phyloP scores from a whole-genome alignment of 2,888 invertebrate species.

The Euzophera pinguis region DNA sequence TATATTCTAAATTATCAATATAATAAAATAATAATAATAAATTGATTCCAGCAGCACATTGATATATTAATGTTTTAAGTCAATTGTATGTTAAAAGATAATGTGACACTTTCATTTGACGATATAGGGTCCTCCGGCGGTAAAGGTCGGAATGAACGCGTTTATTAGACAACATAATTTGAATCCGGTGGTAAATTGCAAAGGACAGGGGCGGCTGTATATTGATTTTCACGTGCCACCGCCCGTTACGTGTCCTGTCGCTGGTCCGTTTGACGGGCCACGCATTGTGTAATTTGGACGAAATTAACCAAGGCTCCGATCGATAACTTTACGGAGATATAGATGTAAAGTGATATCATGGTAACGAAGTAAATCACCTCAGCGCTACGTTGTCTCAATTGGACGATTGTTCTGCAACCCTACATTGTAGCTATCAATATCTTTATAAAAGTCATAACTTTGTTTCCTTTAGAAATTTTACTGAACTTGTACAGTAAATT shows the following conservation, averaged over 20 bases:
- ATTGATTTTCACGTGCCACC: slow-evolving; percentile 37
- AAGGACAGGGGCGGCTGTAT: slow-evolving; percentile 21
- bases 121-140: background rate
- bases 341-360: background rate
- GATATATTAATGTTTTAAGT: background rate
- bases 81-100: background rate
- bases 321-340: background rate
- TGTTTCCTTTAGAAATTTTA: no score
- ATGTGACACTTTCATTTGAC: slow-evolving; percentile 1
- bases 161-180: slow-evolving; percentile 20
- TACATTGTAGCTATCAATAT: no score
- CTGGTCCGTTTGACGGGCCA: slow-evolving; percentile 13
- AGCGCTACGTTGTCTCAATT: no score
- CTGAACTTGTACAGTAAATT: no score
- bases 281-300: slow-evolving; percentile 19
- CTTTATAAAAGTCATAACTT: no score
- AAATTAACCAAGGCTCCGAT: slow-evolving; percentile 15
- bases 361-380: no score
- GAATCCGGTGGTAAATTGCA: slow-evolving; percentile 18
- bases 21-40: no score
- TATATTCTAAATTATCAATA: no score
- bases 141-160: slow-evolving; percentile 6
- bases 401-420: no score
- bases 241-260: slow-evolving; percentile 26
- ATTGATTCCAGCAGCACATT: no score